Evolutionary conservation across 1,140 invertebrate species (phyloP), one percentile per base, ranked within the genome.

Genomic region (Bombus sylvicola): DNA sequence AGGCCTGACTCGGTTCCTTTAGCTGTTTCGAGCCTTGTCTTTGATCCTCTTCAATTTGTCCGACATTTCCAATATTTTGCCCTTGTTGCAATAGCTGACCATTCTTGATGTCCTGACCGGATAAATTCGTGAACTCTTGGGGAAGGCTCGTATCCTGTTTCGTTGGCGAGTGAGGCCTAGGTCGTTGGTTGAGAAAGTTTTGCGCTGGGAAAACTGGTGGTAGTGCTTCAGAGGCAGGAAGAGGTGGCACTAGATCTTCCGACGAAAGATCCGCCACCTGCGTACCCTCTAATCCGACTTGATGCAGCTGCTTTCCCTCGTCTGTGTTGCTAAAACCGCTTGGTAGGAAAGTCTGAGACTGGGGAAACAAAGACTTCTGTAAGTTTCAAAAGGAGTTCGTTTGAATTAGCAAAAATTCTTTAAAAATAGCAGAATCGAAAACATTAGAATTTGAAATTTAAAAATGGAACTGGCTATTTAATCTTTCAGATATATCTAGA

Each of bases 181-280:
- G 73, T 79, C 84, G 88, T 18, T 93, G 88, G 2, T 72, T 25
- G 22, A 91, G 89, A 69, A 95, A 94, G 76, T 92, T 91, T 72
- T 95, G 94, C 2, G 93, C 85, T 1, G 92, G 81, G 73, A 92
- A 95, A 15, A 94, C 84, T 13, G 95, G 93, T 0, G 94, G 94
- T n/a, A 94, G 77, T 4, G 93, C 91, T 12, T 94, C 92, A 0
- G 92, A 86, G 1, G 92, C 91, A 0, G 92, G 90, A 2, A 90
- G 84, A 3, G 94, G 92, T 4, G 94, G 93, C 41, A 93, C 88
- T 37, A 94, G 77, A 47, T 90, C 91, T 72, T 94, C 93, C 25
- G 91, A 77, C 1, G 89, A 85, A 0, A 93, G 53, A 76, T 93
- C 89, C 0, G 90, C 78, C n/a, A 89, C 10, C 73, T 90, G 93